Evolutionary conservation across 37 sponge, comb jelly and placozoan genomes (phyloP).

Genomic region (Spongia lamella): DNA sequence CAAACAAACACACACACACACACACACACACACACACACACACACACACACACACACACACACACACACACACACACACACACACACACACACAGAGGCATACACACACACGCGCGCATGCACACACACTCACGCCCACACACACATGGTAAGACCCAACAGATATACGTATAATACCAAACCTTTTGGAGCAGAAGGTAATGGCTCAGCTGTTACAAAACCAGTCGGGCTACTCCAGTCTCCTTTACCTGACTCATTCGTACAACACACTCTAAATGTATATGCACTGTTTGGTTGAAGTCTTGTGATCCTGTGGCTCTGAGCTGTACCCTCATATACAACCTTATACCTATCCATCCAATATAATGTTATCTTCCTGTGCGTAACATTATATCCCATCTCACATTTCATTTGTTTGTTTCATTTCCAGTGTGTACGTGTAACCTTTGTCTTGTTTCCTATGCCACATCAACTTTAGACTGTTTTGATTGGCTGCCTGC

Average conservation of each 20-base stretch:
- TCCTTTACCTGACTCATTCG: slow-evolving; percentile 59
- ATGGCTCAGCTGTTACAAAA: slow-evolving; percentile 48
- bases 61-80: no score
- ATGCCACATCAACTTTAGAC: slow-evolving; percentile 64
- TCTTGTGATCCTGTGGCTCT: slow-evolving; percentile 26
- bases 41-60: no score
- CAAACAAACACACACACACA: no score
- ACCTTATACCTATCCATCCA: slow-evolving; percentile 30
- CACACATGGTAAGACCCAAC: no score
- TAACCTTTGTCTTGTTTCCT: slow-evolving; percentile 24
- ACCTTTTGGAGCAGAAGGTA: slow-evolving; percentile 59
- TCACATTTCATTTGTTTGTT: slow-evolving; percentile 10
- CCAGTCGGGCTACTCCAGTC: slow-evolving; percentile 44
- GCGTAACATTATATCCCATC: background rate
- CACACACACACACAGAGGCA: no score
- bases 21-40: no score
- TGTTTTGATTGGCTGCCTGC: slow-evolving; percentile 33
- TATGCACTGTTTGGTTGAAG: slow-evolving; percentile 51
- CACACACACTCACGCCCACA: background rate
- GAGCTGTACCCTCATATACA: slow-evolving; percentile 42
- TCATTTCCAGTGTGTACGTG: slow-evolving; percentile 47
- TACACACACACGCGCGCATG: background rate
- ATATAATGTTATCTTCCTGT: background rate
- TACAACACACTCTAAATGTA: slow-evolving; percentile 48
- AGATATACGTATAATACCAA: no score